Conservation (phyloP, 2,888 invertebrate species). For the Parnassius apollo region DNA sequence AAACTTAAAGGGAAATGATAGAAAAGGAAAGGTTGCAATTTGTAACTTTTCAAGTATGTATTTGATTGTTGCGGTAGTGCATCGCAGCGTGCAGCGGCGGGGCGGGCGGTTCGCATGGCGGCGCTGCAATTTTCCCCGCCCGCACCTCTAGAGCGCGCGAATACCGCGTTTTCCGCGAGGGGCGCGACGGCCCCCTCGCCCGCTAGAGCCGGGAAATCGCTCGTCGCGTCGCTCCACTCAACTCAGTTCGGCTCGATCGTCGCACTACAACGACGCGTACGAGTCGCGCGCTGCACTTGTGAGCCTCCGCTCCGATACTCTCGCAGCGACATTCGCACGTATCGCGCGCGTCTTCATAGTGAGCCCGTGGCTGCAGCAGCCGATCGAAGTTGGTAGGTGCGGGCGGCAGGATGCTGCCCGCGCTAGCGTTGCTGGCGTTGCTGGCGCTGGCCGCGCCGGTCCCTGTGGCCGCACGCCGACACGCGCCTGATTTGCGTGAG, state of each 20-base stretch:
- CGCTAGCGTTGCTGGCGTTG: slow-evolving; percentile 63
- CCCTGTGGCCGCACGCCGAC: slow-evolving; percentile 73
- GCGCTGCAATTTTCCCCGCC: slow-evolving; percentile 72
- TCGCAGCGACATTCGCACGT: slow-evolving; percentile 50
- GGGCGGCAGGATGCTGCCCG: slow-evolving; percentile 63
- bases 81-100: slow-evolving; percentile 31
- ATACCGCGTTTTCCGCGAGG: slow-evolving; percentile 72
- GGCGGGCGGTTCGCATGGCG: slow-evolving; percentile 49
- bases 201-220: slow-evolving; percentile 69
- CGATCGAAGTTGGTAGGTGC: slow-evolving; percentile 46
- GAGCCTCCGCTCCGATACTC: slow-evolving; percentile 49
- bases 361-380: slow-evolving; percentile 65
- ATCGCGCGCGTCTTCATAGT: slow-evolving; percentile 66
- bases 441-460: slow-evolving; percentile 60
- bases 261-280: slow-evolving; percentile 69
- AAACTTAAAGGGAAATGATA: too few relatives aligned
- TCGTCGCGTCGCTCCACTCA: slow-evolving; percentile 66
- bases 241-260: slow-evolving; percentile 76
- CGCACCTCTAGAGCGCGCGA: slow-evolving; percentile 51
- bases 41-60: not conserved
- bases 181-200: slow-evolving; percentile 71
- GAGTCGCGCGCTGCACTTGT: slow-evolving; percentile 56
- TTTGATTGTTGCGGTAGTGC: slow-evolving; percentile 1
- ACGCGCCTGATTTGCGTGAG: slow-evolving; percentile 83
- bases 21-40: too few relatives aligned